A percentile compares a stretch with the other conserved stretches of the same genome.
Conservation (phyloP, 2,113 vertebrate genomes). For the Ranitomeya variabilis region DNA sequence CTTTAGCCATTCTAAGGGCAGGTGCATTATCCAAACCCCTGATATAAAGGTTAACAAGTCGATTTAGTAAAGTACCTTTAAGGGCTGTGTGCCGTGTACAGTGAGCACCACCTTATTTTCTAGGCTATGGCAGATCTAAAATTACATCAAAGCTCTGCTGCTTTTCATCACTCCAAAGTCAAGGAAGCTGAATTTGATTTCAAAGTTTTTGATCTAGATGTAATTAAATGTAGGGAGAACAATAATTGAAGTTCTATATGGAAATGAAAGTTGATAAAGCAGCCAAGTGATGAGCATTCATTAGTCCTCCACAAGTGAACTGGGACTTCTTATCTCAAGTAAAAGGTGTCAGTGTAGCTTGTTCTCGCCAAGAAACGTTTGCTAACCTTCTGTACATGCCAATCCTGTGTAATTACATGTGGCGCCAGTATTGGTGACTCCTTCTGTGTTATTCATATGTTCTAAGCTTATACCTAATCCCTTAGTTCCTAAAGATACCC, state of each 20-base stretch:
- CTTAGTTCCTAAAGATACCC: neutral
- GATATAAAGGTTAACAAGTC: neutral
- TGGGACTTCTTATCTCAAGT: neutral
- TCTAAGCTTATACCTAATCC: neutral
- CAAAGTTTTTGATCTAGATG: neutral
- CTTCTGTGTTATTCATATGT: neutral
- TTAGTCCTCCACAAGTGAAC: neutral
- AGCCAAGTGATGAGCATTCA: neutral
- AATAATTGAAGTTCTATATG: neutral
- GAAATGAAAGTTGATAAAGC: neutral
- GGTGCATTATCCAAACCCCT: neutral
- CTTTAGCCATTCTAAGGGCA: neutral
- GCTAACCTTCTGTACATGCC: neutral
- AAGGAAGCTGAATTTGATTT: neutral
- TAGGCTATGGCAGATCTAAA: neutral
- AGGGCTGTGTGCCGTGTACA: neutral
- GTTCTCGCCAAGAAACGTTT: neutral
- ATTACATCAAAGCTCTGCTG: neutral
- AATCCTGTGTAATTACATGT: neutral
- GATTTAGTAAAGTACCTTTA: neutral
- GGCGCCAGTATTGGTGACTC: neutral
- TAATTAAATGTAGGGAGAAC: slow-evolving; percentile 1
- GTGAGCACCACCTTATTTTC: neutral
- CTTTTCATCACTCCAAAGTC: slow-evolving; percentile 18
- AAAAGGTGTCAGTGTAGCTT: neutral